Conservation (phyloP, 1,140 invertebrate genomes). For the Eumaeus atala region DNA sequence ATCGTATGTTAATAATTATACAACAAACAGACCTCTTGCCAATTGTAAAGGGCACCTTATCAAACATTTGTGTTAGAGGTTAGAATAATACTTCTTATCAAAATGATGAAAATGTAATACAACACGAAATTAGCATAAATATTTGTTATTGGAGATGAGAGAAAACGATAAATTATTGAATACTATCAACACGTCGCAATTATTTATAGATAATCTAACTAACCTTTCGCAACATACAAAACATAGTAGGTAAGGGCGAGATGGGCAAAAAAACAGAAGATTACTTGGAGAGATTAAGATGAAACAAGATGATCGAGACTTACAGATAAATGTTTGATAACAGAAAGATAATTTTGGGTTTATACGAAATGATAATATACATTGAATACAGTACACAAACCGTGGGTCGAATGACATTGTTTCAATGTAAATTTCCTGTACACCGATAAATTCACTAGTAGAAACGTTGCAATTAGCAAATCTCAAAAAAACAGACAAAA, state of each 20-base stretch:
- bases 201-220: slow-evolving; percentile 23
- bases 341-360: slow-evolving; percentile 56
- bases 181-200: neutral
- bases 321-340: slow-evolving; percentile 61
- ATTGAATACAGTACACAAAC: slow-evolving; percentile 28
- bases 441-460: neutral
- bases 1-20: too few relatives aligned
- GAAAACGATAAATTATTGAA: too few relatives aligned
- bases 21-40: too few relatives aligned
- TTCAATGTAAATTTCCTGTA: slow-evolving; percentile 20
- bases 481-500: neutral
- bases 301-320: slow-evolving; percentile 49
- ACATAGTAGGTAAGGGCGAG: slow-evolving; percentile 36
- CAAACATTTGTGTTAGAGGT: neutral
- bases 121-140: neutral
- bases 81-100: slow-evolving; percentile 8
- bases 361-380: slow-evolving; percentile 33
- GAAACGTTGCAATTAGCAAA: neutral
- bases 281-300: slow-evolving; percentile 11
- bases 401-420: slow-evolving; percentile 39
- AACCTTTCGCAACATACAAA: slow-evolving; percentile 65
- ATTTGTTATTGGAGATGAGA: too few relatives aligned
- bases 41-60: neutral
- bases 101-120: neutral
- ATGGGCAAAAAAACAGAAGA: slow-evolving; percentile 36